phyloP scores from a whole-genome alignment of 2,797 vertebrate species.

The Sebastes oblongus region DNA sequence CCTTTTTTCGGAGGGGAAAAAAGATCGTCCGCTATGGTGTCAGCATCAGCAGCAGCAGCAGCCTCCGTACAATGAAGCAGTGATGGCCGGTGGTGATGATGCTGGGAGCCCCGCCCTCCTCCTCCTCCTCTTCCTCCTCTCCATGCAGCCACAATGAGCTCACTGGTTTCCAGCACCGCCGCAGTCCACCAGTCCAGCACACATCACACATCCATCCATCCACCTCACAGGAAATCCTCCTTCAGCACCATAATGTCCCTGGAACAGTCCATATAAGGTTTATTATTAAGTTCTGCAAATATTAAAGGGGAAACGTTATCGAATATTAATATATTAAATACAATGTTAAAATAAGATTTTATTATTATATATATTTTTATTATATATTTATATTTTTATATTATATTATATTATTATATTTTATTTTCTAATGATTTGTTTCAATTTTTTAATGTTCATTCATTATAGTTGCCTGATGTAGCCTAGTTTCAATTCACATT shows the following conservation, averaged over 20 bases:
- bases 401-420: neutral
- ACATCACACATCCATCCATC: no score
- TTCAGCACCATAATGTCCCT: no score
- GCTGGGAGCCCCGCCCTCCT: slow-evolving; percentile 85
- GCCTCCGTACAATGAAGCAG: slow-evolving; percentile 74
- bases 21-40: slow-evolving; percentile 49
- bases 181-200: slow-evolving; percentile 36
- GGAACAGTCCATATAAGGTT: no score
- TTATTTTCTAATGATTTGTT: neutral
- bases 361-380: no score
- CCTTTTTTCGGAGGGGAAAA: neutral
- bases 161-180: slow-evolving; percentile 65
- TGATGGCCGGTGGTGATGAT: slow-evolving; percentile 81
- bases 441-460: neutral
- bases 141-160: slow-evolving; percentile 76
- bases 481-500: neutral
- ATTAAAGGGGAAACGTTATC: no score
- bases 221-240: no score
- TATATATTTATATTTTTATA: no score
- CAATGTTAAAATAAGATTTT: no score
- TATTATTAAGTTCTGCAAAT: no score
- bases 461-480: neutral
- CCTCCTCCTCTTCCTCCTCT: slow-evolving; percentile 60
- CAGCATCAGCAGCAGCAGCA: slow-evolving; percentile 85
- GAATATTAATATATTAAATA: neutral